Percentiles rank a stretch among this genome's conserved stretches.
These are phyloP conservation scores for Drosophila fulvimacula DNA, from an alignment of 2,888 invertebrate genomes.

Conservation along the genomic window DNA sequence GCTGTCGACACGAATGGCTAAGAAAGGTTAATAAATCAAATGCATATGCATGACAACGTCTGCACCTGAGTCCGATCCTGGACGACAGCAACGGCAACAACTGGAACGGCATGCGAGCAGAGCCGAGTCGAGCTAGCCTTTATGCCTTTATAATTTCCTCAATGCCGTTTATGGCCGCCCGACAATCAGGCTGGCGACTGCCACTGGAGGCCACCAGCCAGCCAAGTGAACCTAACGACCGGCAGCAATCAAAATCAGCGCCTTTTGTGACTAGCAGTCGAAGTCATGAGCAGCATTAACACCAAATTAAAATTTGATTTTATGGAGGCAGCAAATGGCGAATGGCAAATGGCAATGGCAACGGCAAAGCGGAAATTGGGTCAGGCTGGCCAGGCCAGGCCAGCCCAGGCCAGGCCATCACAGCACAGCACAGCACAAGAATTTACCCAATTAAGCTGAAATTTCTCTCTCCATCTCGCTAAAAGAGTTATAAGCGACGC, in stretches of 20 bases:
- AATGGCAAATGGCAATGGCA: background rate
- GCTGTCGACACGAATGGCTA: conserved; percentile 79
- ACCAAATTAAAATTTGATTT: conserved; percentile 70
- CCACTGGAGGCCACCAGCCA: conserved; percentile 37
- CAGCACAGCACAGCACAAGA: conserved; percentile 13
- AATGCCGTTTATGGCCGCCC: conserved; percentile 68
- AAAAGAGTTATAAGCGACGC: conserved; percentile 56
- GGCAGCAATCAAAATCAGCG: conserved; percentile 66
- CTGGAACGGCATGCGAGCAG: conserved; percentile 25
- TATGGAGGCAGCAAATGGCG: conserved; percentile 28
- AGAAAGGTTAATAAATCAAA: conserved; percentile 81
- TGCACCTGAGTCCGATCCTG: conserved; percentile 67
- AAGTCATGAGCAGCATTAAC: conserved; percentile 58
- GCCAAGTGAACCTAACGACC: conserved; percentile 33
- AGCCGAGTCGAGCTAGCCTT: conserved; percentile 39
- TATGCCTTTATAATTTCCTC: conserved; percentile 79
- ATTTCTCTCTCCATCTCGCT: conserved; percentile 19
- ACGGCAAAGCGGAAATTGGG: conserved; percentile 60
- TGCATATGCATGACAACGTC: conserved; percentile 73
- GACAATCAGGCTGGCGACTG: conserved; percentile 27
- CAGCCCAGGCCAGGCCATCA: too few relatives aligned
- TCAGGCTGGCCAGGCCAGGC: conserved; percentile 44
- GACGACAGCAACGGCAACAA: conserved; percentile 24
- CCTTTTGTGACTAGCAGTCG: conserved; percentile 61
- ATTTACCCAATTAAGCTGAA: conserved; percentile 27